phyloP scores from a whole-genome alignment of 2,797 vertebrate genomes.

The Pogonophryne albipinna region DNA sequence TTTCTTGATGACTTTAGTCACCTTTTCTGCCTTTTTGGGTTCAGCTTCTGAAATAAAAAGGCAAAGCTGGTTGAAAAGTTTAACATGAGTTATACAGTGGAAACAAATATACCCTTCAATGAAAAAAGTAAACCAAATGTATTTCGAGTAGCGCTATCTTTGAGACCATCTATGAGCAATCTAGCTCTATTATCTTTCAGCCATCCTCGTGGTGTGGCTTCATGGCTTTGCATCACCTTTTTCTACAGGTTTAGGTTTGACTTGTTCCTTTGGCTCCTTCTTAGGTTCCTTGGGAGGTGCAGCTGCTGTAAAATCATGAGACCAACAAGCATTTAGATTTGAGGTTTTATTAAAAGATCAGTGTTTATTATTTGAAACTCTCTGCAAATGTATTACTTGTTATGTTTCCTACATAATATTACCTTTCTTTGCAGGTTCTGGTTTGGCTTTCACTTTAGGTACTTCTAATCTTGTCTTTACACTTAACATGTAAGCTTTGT shows the following conservation, averaged over 20 bases:
- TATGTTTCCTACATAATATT: too few species aligned
- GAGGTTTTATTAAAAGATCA: background rate
- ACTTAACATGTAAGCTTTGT: too few species aligned
- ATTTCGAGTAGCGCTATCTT: too few species aligned
- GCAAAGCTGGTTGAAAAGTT: background rate
- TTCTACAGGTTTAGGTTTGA: constrained; percentile 30
- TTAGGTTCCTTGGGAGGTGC: background rate
- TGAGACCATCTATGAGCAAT: too few species aligned
- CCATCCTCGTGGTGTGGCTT: background rate
- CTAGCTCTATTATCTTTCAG: too few species aligned
- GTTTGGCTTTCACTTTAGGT: constrained; percentile 42
- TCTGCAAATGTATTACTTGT: background rate
- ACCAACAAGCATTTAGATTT: background rate
- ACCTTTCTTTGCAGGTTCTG: constrained; percentile 59
- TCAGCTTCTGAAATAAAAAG: constrained; percentile 48
- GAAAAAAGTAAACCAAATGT: background rate
- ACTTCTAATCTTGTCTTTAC: background rate
- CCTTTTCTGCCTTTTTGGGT: constrained; percentile 31
- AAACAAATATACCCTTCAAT: background rate
- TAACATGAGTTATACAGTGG: background rate
- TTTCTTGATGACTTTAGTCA: constrained; percentile 44
- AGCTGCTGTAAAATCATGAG: background rate
- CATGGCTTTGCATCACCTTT: constrained; percentile 52
- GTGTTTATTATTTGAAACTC: background rate
- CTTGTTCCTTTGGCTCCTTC: constrained; percentile 48